Percentiles rank a stretch among this genome's conserved stretches.
These are phyloP conservation scores for Hapalemur alaotrensis DNA, from an alignment of 2,797 vertebrate species.

Conservation along the genomic window DNA sequence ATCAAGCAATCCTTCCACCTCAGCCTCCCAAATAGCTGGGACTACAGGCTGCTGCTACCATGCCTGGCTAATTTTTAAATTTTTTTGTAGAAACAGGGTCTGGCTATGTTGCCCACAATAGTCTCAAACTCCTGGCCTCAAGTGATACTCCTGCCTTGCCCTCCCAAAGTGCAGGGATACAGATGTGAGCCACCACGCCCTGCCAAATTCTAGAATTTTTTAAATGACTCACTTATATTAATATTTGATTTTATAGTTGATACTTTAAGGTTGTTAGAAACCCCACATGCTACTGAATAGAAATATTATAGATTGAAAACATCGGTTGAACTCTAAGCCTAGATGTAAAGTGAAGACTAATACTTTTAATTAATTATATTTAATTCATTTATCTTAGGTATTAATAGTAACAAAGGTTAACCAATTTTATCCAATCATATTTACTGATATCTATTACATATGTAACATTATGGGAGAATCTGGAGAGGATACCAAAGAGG, in stretches of 20 bases:
- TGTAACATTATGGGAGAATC: background rate
- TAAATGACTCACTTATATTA: background rate
- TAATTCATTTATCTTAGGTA: conserved; percentile 33
- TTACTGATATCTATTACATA: conserved; percentile 16
- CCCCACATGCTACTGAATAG: background rate
- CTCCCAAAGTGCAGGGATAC: background rate
- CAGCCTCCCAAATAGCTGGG: too few relatives aligned
- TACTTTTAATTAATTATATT: background rate
- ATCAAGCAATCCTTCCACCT: too few relatives aligned
- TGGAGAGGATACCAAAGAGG: background rate
- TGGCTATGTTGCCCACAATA: background rate
- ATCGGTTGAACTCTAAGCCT: background rate
- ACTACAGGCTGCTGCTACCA: too few relatives aligned
- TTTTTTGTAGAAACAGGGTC: background rate
- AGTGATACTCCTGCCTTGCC: background rate
- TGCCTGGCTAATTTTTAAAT: background rate
- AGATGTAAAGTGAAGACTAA: background rate
- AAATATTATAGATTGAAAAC: background rate
- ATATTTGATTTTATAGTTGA: background rate
- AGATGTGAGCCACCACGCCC: background rate
- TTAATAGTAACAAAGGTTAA: background rate
- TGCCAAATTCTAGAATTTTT: background rate
- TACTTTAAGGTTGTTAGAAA: conserved; percentile 34
- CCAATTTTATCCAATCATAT: background rate
- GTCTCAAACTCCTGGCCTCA: background rate